phyloP scores from a whole-genome alignment of 2,797 vertebrate genomes.

The Lates japonicus region DNA sequence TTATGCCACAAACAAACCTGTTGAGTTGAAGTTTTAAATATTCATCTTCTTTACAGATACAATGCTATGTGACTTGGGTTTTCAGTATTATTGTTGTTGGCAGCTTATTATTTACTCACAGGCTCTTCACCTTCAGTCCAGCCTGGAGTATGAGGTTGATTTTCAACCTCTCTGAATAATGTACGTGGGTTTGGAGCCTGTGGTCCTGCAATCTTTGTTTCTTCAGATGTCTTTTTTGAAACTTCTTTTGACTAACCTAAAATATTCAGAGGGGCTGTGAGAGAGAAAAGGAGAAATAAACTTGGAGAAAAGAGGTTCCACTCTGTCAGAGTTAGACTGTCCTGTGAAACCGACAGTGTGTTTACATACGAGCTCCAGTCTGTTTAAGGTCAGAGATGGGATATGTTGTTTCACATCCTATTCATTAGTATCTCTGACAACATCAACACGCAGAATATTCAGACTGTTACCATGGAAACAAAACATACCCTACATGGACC shows the following conservation, averaged over 20 bases:
- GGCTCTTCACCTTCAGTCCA: slow-evolving; percentile 9
- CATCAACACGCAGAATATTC: slow-evolving; percentile 13
- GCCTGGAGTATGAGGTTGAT: background rate
- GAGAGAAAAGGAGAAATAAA: too few relatives aligned
- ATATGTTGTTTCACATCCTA: slow-evolving; percentile 16
- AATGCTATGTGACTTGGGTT: background rate
- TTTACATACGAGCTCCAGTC: background rate
- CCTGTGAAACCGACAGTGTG: background rate
- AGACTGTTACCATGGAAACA: slow-evolving; percentile 68
- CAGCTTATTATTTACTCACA: slow-evolving; percentile 42
- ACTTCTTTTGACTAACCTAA: background rate
- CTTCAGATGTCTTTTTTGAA: background rate
- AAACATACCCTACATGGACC: slow-evolving; percentile 13
- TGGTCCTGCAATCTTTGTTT: slow-evolving; percentile 18
- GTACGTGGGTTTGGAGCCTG: slow-evolving; percentile 5
- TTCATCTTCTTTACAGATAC: slow-evolving; percentile 31
- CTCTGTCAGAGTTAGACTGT: slow-evolving; percentile 4
- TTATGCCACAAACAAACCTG: slow-evolving; percentile 28
- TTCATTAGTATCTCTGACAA: slow-evolving; percentile 39
- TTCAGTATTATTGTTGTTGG: slow-evolving; percentile 31
- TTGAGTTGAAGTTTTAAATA: slow-evolving; percentile 47
- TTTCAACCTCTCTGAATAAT: slow-evolving; percentile 42
- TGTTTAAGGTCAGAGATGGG: slow-evolving; percentile 30
- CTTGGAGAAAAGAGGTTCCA: background rate
- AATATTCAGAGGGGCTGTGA: background rate